phyloP scores from a whole-genome alignment of 1,140 invertebrate genomes.

The Conus betulinus region DNA sequence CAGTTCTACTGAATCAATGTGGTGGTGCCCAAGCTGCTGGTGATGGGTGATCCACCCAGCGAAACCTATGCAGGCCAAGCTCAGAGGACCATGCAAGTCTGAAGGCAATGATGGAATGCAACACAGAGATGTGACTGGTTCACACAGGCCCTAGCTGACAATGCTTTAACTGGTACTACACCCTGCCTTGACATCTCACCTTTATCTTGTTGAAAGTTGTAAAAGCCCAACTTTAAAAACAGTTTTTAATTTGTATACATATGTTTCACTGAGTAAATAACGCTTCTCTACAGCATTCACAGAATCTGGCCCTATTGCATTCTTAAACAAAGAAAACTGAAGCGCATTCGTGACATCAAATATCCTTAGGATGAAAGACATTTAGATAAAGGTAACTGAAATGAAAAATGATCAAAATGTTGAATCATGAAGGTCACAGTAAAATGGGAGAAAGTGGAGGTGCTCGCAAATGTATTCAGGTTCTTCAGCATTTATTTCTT shows the following conservation, averaged over 20 bases:
- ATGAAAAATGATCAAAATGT: constrained; percentile 1
- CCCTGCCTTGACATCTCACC: background rate
- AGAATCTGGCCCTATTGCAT: background rate
- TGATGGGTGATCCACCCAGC: background rate
- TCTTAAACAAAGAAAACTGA: background rate
- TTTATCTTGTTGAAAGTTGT: background rate
- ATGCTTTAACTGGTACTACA: background rate
- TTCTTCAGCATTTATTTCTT: too few species aligned
- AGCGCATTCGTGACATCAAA: background rate
- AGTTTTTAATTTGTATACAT: background rate
- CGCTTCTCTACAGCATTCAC: background rate
- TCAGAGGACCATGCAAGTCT: background rate
- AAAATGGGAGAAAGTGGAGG: constrained; percentile 19
- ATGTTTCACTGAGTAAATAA: background rate
- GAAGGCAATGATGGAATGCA: background rate
- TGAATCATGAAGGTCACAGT: constrained; percentile 13
- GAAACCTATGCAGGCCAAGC: background rate
- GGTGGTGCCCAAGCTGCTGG: background rate
- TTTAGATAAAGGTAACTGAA: background rate
- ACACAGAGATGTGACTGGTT: constrained; percentile 23
- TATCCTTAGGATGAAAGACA: too few species aligned
- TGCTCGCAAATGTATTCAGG: background rate
- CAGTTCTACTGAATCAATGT: background rate
- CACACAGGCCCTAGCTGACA: background rate
- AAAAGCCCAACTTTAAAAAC: background rate